Evolutionary conservation across 2,888 invertebrate species (phyloP), one percentile per base, ranked within the genome.

Genomic region (Dasypolia templi): DNA sequence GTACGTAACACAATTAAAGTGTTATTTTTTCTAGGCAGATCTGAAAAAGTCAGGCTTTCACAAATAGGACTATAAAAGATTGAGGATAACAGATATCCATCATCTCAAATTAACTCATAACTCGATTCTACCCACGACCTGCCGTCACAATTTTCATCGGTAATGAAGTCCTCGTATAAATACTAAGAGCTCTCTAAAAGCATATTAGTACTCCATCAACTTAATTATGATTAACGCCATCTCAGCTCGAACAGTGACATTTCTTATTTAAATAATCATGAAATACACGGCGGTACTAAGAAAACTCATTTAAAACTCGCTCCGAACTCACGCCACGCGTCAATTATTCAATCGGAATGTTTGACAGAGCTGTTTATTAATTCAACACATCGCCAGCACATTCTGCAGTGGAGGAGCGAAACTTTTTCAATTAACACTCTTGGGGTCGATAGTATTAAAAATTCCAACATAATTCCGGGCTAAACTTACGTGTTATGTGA

Each of bases 351-450:
- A 92, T 91, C 72, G 90, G 89, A 91, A 92, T 92, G 91, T 90
- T 91, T 91, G 92, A 93, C 91, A 91, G 88, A 86, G 87, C 90
- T 92, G 90, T 90, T 93, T 92, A 93, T 91, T 92, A 93, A 95
- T 94, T 94, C 92, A 94, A 93, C 92, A 93, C 91, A 92, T 91
- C 85, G 91, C 89, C 89, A 85, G 87, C 89, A 91, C 91, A 90
- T 93, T 92, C 91, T 88, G 87, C 83, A 70, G 86, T 87, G 86
- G 86, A 83, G 82, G 86, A 82, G 79, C 84, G 84, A 93, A 96
- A 95, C 89, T 96, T 95, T 96, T 95, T 95, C 94, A 95, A 95
- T 96, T 95, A 95, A 93, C 91, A 90, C 88, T 90, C 89, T 88
- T 86, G 86, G 89, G 89, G 90, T 91, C 92, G 92, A 92, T 93